Conservation (phyloP, 2,888 invertebrate genomes). For the Aradus depressus region DNA sequence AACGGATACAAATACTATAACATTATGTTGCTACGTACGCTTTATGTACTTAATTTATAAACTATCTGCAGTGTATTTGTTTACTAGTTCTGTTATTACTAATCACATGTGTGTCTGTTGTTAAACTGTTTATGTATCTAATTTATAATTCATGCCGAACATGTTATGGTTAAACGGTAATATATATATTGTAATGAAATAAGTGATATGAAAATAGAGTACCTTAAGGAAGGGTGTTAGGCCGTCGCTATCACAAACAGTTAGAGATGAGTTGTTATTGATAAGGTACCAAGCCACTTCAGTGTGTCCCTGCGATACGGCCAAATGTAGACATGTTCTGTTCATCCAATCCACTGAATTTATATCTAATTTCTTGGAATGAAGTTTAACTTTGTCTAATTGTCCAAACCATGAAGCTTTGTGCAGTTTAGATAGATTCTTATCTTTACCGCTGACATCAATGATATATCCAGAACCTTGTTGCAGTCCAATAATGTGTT, state of each 20-base stretch:
- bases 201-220: background rate
- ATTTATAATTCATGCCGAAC: background rate
- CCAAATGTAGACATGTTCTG: conserved; percentile 34
- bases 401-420: conserved; percentile 35
- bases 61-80: too few relatives aligned
- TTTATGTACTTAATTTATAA: too few relatives aligned
- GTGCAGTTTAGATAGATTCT: conserved; percentile 33
- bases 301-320: conserved; percentile 34
- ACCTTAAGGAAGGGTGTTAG: conserved; percentile 35
- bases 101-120: too few relatives aligned
- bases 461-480: conserved; percentile 31
- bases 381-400: conserved; percentile 33
- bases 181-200: too few relatives aligned
- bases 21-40: too few relatives aligned
- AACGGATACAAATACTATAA: too few relatives aligned
- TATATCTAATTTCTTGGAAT: conserved; percentile 33
- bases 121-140: too few relatives aligned
- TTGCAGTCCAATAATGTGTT: conserved; percentile 30
- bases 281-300: conserved; percentile 34
- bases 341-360: conserved; percentile 32
- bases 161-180: background rate
- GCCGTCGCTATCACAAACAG: conserved; percentile 34
- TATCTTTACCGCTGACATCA: conserved; percentile 33
- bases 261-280: conserved; percentile 33
- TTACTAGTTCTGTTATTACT: too few relatives aligned